Conservation (phyloP, 2,797 vertebrate species). For the Phoeniculus purpureus region DNA sequence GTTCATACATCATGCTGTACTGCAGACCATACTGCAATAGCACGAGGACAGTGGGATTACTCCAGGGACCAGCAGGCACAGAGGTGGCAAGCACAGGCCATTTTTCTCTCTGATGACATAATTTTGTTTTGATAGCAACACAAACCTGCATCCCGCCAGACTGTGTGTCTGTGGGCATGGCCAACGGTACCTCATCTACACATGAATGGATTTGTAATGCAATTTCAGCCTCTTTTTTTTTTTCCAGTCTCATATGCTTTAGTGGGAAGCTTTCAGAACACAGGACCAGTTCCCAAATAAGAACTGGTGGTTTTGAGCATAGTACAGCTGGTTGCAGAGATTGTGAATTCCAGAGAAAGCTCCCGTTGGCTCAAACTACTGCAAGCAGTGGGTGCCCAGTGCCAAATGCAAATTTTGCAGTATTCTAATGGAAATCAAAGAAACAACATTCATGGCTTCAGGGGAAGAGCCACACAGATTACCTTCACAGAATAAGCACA, state of each 20-base stretch:
- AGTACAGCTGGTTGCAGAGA: background rate
- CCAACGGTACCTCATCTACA: background rate
- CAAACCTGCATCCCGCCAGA: background rate
- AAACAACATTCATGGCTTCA: constrained; percentile 23
- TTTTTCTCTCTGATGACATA: background rate
- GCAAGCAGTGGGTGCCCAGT: background rate
- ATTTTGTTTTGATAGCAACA: background rate
- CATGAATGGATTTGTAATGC: background rate
- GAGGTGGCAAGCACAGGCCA: background rate
- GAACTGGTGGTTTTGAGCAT: background rate
- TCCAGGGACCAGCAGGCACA: background rate
- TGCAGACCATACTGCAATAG: background rate
- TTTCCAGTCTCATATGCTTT: background rate
- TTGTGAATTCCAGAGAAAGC: constrained; percentile 16
- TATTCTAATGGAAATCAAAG: constrained; percentile 47
- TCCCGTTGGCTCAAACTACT: background rate
- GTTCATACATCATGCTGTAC: background rate
- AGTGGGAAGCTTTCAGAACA: background rate
- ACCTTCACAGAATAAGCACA: background rate
- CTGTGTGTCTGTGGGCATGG: background rate
- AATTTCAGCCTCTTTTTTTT: background rate
- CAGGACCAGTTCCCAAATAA: background rate
- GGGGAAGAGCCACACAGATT: constrained; percentile 26
- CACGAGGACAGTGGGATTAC: background rate
- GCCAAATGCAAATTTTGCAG: constrained; percentile 45